Evolutionary conservation across 2,888 invertebrate species (phyloP).

Genomic region (Alitta virens): DNA sequence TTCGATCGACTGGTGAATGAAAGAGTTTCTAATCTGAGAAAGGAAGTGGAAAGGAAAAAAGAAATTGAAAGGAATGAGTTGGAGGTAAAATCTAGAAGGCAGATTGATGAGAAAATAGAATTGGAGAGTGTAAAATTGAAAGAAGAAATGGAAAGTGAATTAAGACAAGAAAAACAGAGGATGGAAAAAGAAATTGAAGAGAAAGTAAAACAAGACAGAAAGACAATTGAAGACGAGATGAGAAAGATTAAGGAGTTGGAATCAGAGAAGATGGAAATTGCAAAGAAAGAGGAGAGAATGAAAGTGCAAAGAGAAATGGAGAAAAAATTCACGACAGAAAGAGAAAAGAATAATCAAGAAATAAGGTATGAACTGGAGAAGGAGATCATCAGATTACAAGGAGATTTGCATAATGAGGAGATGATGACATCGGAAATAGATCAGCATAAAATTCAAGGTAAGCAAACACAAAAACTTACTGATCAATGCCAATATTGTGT

Average conservation of each 20-base stretch:
- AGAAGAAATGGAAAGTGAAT: not conserved
- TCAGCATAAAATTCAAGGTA: too few species aligned
- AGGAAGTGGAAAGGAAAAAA: not conserved
- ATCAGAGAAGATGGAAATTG: not conserved
- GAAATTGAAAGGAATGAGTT: not conserved
- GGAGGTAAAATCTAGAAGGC: not conserved
- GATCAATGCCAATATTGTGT: too few species aligned
- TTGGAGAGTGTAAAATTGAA: not conserved
- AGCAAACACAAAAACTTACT: too few species aligned
- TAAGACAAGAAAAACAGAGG: not conserved
- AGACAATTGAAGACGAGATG: not conserved
- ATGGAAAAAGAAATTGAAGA: not conserved
- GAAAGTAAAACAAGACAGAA: not conserved
- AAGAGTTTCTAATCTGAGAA: not conserved
- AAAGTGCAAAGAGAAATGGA: not conserved
- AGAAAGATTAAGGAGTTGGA: not conserved
- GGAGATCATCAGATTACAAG: not conserved
- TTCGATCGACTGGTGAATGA: not conserved
- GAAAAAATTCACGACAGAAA: too few species aligned
- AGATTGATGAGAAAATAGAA: not conserved
- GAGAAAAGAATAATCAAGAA: too few species aligned
- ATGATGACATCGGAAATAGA: too few species aligned
- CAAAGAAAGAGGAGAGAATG: not conserved
- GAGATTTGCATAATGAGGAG: too few species aligned
- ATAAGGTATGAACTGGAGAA: not conserved